Evolutionary conservation across 2,113 vertebrate species (phyloP).

Genomic region (Leuciscus idus): DNA sequence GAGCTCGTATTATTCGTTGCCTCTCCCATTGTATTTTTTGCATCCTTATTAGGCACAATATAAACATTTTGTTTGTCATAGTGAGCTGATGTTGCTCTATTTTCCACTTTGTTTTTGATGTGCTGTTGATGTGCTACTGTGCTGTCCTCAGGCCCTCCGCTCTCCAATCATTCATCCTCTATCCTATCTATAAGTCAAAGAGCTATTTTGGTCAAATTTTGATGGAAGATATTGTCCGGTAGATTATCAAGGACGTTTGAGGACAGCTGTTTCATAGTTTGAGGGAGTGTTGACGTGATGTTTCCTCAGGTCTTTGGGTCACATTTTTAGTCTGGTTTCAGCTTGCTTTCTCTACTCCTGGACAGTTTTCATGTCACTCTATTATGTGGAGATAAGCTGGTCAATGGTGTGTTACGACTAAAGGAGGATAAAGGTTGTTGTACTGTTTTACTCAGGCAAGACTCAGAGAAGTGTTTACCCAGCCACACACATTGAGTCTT

Average conservation of each 20-base stretch:
- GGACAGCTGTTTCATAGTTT: neutral
- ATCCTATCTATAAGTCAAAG: neutral
- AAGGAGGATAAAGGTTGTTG: neutral
- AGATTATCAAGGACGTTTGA: neutral
- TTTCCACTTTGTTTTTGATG: neutral
- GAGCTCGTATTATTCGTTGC: neutral
- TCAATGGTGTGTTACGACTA: neutral
- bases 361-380: neutral
- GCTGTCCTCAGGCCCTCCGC: neutral
- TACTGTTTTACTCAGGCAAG: neutral
- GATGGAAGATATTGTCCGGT: neutral
- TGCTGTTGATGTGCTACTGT: neutral
- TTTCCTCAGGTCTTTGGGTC: conserved; percentile 11
- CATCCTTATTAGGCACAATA: neutral
- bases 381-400: neutral
- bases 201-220: conserved; percentile 4
- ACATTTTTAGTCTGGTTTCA: neutral
- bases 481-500: neutral
- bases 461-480: neutral
- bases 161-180: neutral
- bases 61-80: neutral
- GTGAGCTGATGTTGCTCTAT: neutral
- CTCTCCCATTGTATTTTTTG: neutral
- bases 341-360: neutral
- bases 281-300: neutral